A percentile compares a stretch with the other conserved stretches of the same genome.
These are phyloP conservation scores for Calameuta pallipes DNA, from an alignment of 2,888 invertebrate species.

Conservation along the genomic window DNA sequence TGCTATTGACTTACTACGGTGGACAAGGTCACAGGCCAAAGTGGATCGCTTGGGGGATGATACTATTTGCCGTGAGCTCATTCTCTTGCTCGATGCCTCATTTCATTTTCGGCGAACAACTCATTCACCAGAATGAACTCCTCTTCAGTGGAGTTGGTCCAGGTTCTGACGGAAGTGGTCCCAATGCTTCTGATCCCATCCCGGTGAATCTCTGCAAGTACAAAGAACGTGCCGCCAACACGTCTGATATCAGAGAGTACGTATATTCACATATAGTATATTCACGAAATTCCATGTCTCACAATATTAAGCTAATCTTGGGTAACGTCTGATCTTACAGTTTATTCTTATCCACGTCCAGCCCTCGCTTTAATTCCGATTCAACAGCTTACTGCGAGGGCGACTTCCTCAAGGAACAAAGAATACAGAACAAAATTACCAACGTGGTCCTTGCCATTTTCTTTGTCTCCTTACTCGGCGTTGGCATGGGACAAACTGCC, in stretches of 20 bases:
- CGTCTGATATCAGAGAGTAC: neutral
- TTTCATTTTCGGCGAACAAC: conserved; percentile 82
- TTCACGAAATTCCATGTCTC: neutral
- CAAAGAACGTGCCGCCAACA: neutral
- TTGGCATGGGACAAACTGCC: conserved; percentile 93
- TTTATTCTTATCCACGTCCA: conserved; percentile 40
- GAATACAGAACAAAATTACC: conserved; percentile 80
- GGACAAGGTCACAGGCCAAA: conserved; percentile 92
- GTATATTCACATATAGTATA: neutral
- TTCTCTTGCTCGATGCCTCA: conserved; percentile 90
- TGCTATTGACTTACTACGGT: conserved; percentile 89
- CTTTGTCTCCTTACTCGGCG: conserved; percentile 87
- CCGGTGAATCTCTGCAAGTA: conserved; percentile 58
- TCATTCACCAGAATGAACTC: conserved; percentile 72
- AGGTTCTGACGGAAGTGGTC: conserved; percentile 42
- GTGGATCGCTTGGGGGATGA: conserved; percentile 94
- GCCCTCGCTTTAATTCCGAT: conserved; percentile 39
- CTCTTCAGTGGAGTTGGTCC: conserved; percentile 56
- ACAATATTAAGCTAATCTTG: neutral
- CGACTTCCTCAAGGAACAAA: conserved; percentile 73
- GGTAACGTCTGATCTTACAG: conserved; percentile 28
- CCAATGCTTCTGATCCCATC: conserved; percentile 50
- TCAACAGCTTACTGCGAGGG: conserved; percentile 70
- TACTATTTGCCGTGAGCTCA: conserved; percentile 86
- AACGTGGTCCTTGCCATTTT: conserved; percentile 88